phyloP scores from a whole-genome alignment of 2,113 vertebrate genomes.

The Agapornis roseicollis region DNA sequence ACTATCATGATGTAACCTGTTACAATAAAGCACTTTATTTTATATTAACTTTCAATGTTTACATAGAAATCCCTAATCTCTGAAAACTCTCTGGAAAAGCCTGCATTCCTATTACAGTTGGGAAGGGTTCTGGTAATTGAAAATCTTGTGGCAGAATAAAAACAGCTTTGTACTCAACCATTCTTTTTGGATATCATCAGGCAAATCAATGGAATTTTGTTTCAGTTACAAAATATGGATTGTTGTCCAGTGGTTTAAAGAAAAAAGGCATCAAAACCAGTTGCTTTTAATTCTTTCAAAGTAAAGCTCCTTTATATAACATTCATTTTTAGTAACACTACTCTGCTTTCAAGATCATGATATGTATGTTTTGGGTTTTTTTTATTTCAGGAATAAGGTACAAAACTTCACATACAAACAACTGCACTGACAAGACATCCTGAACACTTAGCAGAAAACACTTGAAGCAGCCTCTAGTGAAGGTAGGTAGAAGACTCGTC shows the following conservation, averaged over 20 bases:
- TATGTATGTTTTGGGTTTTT: background rate
- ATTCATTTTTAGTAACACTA: background rate
- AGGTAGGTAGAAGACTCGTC: background rate
- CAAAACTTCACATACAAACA: background rate
- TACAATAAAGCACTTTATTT: background rate
- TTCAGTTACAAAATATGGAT: background rate
- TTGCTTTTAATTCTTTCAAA: background rate
- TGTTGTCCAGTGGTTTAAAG: background rate
- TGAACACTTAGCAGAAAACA: background rate
- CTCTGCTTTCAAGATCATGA: background rate
- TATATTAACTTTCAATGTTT: background rate
- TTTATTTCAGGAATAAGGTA: background rate
- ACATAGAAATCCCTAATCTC: background rate
- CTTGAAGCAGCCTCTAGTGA: background rate
- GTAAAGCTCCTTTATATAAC: background rate
- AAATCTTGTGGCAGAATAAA: background rate
- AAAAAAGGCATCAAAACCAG: background rate
- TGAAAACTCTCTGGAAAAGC: background rate
- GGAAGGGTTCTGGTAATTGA: background rate
- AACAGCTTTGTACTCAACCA: background rate
- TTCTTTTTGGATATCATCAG: background rate
- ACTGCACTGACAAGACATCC: background rate
- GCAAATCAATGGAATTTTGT: background rate
- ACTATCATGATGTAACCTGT: background rate
- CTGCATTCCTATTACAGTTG: background rate